Evolutionary conservation across 2,888 invertebrate species (phyloP), one percentile per base, ranked within the genome.

Genomic region (Scelioninae gen. 2): DNA sequence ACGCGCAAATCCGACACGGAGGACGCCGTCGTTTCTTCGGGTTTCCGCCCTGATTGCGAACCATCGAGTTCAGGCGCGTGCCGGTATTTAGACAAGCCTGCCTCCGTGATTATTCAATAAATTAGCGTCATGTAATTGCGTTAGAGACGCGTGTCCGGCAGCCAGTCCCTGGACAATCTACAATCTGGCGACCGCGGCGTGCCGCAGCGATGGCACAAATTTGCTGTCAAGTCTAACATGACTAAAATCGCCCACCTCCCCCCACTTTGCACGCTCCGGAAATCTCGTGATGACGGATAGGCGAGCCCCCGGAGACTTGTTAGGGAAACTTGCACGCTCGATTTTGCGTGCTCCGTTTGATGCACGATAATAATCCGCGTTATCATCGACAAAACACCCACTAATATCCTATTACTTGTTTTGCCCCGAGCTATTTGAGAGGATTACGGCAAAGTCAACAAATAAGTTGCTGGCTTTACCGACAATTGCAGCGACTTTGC

Each of bases 31-130:
- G 9, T 45, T 57, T 46, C 60, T 46, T 46, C 18, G 19, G 7
- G 10, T 46, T 31, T 16, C 18, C 10, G 22, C 33, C 22, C 35
- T 19, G 22, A 35, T 45, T 45, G 7, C 10, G 9, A 16, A 53
- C 10, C 4, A 9, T 5, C 52, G 41, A 50, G n/a, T n/a, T n/a
- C 13, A n/a, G 80, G 77, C 83, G 82, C 84, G 84, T 83, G 82
- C 79, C 81, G 81, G 78, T 80, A 82, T 82, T 83, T 83, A 83
- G 81, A 78, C 79, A 78, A 78, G 78, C 76, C 79, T 79, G 79
- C 81, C 77, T 80, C 77, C 78, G 79, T 81, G 82, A 84, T 85
- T 84, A 83, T 85, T 84, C 82, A 85, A 83, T 84, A 81, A 85
- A 85, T 85, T 84, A 85, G 79, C 83, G 82, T 77, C 73, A 73